Evolutionary conservation across 1,140 invertebrate genomes (phyloP), one percentile per base, ranked within the genome.

Genomic region (Stenopsyche tienmushanensis): DNA sequence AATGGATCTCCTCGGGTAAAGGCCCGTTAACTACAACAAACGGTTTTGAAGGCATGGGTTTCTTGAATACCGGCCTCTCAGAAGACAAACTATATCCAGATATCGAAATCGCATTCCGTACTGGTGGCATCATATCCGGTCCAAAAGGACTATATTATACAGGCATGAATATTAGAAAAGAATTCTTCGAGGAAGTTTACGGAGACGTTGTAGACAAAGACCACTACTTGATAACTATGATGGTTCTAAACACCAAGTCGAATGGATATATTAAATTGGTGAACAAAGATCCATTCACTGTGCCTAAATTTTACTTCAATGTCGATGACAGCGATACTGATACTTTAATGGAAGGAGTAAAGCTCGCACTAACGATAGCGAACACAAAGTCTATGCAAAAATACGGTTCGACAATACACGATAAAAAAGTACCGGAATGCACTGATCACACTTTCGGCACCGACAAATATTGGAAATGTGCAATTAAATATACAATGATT

Each of bases 401-500:
- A 68, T 75, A 90, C 24, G 72, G 83, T 55, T 87, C 85, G n/a
- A 77, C 80, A 23, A 80, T 86, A 0, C 85, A 91, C 54, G 80
- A 83, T 65, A 83, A 75, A 41, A 85, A 84, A 26, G 84, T n/a
- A n/a, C 86, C 88, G 0, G 85, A 83, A 1, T 89, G 87, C 73
- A 72, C 70, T 39, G 71, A 74, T 0, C 77, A 77, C 39, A 66
- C 74, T 1, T 89, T 85, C 67, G 83, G 74, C 2, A 80, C 78
- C 3, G 88, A 90, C 53, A 77, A 81, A 1, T 93, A 92, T 70
- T 91, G 90, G 87, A 79, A 83, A 29, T 93, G 92, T 72, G 85
- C 86, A n/a, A 77, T 89, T 1, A 81, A 80, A 55, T 81, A 86
- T 49, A 69, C 88, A 7, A 84, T 83, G 0, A 73, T 80, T 0